Base-by-base conservation (phyloP, 2,113 vertebrate genomes). In the Naja naja region DNA sequence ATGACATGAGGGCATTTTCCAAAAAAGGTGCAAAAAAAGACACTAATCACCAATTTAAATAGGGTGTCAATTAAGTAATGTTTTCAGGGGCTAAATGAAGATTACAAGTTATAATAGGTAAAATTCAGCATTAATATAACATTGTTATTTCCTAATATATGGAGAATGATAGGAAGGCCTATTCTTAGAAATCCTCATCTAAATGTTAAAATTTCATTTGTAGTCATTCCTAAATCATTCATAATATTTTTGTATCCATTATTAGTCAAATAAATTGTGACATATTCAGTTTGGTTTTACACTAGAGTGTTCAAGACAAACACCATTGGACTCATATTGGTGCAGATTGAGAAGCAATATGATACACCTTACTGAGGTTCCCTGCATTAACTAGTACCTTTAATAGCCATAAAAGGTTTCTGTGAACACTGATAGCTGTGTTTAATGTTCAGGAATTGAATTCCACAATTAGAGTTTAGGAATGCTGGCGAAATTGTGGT, bases 151-250 rank as follows among this genome's bases (percentile, higher is more conserved):
- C 49, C 49, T 69, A 43, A 52, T 91, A 7, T 92, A 34, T 60
- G 5, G 85, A 90, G 64, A 87, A 49, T 91, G 2, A 1, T 87
- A 11, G 25, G 7, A 18, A 47, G 2, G 87, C 1, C 0, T 0
- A 5, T 74, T 34, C 12, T 93, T 27, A 86, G 64, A 85, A 94
- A 43, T 74, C 30, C 8, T 0, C 0, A 0, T 0, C 22, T 88
- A 5, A 94, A 20, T 3, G 25, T 12, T 0, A 2, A 60, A 30
- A 1, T 5, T n/a, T 90, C 3, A n/a, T 18, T 60, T 47, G 60
- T 49, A 52, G 7, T 60, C 58, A 74, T 18, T 74, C 69, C n/a
- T 74, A 34, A 39, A 81, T 89, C n/a, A 39, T 89, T 89, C 34
- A 55, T 56, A n/a, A 56, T 88, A 69, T 69, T 69, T 64, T n/a